Conservation (phyloP, 1,140 invertebrate genomes). For the Caerostris extrusa region DNA sequence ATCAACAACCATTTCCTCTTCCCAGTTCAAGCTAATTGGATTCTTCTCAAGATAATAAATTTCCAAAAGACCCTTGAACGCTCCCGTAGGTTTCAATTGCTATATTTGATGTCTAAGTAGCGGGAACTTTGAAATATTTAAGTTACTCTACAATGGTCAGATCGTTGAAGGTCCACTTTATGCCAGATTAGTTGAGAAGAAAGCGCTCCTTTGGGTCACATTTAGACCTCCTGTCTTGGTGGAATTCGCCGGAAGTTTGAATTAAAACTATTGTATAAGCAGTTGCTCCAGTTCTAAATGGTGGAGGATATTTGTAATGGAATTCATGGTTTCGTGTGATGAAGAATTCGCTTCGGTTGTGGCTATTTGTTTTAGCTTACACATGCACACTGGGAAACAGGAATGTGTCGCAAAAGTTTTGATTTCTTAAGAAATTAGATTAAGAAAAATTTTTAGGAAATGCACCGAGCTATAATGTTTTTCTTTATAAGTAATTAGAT, state of each 20-base stretch:
- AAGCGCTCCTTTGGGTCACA: slow-evolving; percentile 34
- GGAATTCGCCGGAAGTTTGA: slow-evolving; percentile 39
- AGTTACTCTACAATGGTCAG: slow-evolving; percentile 50
- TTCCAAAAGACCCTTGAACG: slow-evolving; percentile 47
- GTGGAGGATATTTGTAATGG: slow-evolving; percentile 21
- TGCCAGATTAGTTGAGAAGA: slow-evolving; percentile 43
- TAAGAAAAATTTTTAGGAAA: too few relatives aligned
- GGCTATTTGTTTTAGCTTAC: not conserved
- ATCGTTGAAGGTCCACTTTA: slow-evolving; percentile 34
- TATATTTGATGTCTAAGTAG: slow-evolving; percentile 15
- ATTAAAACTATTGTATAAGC: slow-evolving; percentile 40
- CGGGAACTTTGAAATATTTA: slow-evolving; percentile 51
- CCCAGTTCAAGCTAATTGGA: slow-evolving; percentile 60
- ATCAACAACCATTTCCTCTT: slow-evolving; percentile 69
- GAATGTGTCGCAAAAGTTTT: not conserved
- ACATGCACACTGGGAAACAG: not conserved
- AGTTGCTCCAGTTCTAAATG: slow-evolving; percentile 2
- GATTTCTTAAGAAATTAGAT: not conserved
- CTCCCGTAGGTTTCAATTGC: slow-evolving; percentile 35
- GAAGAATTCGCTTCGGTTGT: not conserved
- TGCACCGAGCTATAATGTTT: too few relatives aligned
- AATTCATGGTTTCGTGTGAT: not conserved
- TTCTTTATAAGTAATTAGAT: too few relatives aligned
- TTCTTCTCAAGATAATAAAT: slow-evolving; percentile 75
- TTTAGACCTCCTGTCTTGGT: slow-evolving; percentile 27